Conservation (phyloP, 2,797 vertebrate genomes). For the Nannoperca australis region DNA sequence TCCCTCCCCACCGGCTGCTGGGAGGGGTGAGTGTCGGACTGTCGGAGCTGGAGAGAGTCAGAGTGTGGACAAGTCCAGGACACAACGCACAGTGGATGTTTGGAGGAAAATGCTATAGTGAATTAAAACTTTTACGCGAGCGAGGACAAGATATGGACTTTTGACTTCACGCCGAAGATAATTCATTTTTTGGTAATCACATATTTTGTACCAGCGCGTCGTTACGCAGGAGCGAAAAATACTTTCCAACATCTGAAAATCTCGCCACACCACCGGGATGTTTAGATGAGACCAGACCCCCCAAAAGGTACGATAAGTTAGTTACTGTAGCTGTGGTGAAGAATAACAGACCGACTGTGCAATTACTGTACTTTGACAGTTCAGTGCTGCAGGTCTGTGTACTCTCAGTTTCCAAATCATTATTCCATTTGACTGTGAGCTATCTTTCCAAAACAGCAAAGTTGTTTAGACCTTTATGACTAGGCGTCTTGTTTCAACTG, state of each 20-base stretch:
- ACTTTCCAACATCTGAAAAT: not conserved
- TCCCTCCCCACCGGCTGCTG: conserved; percentile 53
- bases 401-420: not conserved
- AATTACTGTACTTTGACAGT: not conserved
- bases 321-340: not conserved
- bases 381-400: not conserved
- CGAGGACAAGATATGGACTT: conserved; percentile 5
- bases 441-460: not conserved
- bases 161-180: not conserved
- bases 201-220: not conserved
- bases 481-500: not conserved
- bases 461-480: not conserved
- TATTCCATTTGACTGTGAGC: not conserved
- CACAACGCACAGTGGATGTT: not conserved
- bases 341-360: not conserved
- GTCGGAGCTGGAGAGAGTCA: conserved; percentile 18
- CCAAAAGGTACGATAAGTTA: conserved; percentile 50
- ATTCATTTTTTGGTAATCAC: not conserved
- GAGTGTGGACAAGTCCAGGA: conserved; percentile 23
- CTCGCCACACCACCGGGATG: conserved; percentile 26
- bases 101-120: not conserved
- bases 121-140: not conserved
- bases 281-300: conserved; percentile 29
- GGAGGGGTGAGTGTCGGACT: conserved; percentile 20
- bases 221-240: conserved; percentile 28